Evolutionary conservation across 1,140 invertebrate species (phyloP).

Genomic region (Drosophila kikkawai): DNA sequence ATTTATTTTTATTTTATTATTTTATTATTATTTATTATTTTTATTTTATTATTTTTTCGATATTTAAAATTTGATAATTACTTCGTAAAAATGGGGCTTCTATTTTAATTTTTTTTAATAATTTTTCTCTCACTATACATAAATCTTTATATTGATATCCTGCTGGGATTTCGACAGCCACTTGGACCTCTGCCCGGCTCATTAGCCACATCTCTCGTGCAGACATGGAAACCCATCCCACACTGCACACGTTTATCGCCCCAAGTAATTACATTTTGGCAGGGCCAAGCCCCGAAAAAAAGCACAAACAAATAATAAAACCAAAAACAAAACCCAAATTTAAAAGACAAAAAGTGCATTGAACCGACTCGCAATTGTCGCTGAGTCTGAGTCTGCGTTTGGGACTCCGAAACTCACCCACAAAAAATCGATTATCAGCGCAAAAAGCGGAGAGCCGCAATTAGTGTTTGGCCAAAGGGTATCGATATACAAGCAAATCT

Average conservation of each 20-base stretch:
- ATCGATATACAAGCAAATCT: constrained; percentile 4
- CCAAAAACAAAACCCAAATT: constrained; percentile 4
- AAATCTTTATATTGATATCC: neutral
- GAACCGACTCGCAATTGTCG: constrained; percentile 54
- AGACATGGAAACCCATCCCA: constrained; percentile 38
- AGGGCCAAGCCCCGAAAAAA: constrained; percentile 54
- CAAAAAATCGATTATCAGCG: constrained; percentile 53
- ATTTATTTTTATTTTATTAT: neutral
- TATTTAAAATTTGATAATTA: too few relatives aligned
- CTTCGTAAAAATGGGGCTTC: too few relatives aligned
- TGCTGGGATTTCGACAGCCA: constrained; percentile 13
- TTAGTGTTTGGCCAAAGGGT: constrained; percentile 15
- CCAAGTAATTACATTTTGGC: constrained; percentile 73
- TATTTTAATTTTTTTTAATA: too few relatives aligned
- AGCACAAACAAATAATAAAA: neutral
- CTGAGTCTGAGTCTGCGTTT: constrained; percentile 4
- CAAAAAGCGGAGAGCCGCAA: constrained; percentile 11
- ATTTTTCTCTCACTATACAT: neutral
- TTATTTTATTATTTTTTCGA: neutral
- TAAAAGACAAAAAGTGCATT: constrained; percentile 55
- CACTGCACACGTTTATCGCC: constrained; percentile 46
- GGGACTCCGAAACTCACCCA: constrained; percentile 30
- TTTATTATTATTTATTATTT: neutral
- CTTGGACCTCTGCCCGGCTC: constrained; percentile 37
- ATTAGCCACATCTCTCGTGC: constrained; percentile 70